Evolutionary conservation across 2,888 invertebrate genomes (phyloP), one percentile per base, ranked within the genome.

Genomic region (Dendrolimus pini): DNA sequence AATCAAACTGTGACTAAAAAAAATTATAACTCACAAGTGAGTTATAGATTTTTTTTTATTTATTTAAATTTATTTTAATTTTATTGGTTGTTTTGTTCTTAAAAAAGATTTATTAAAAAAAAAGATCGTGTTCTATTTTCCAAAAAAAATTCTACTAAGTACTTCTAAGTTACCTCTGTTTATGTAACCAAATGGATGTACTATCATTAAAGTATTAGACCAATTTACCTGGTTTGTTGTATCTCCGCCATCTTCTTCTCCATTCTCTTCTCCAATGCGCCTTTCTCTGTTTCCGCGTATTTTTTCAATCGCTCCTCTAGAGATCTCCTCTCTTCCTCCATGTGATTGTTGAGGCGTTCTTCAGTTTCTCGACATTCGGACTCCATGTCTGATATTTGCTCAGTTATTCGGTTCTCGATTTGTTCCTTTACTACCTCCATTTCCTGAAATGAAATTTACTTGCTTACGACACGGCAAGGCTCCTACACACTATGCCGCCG

Each of bases 251-350:
- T 61, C 52, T 82, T 79, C 41, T 65, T 74, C 1, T 67, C 70
- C 10, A 78, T 62, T 59, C 74, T 72, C 2, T 64, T 57, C 56
- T 83, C 77, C 56, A 82, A 30, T n/a, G 69, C 71, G 0, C 61
- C 54, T 14, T 64, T 71, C 59, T 74, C 75, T 0, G 64, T 63
- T 1, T 74, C 77, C 0, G 74, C 72, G 52, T 79, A 77, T 9
- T 69, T 68, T 6, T 81, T 68, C n/a, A 89, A 73, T 6, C 85
- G 65, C 58, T 84, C 75, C 55, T 89, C 82, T 59, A 91, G 65
- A 8, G 77, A 59, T 57, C 68, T 67, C 1, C 74, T 67, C 60
- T 84, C 80, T 13, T 80, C 76, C 10, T 75, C 76, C 63, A 74
- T 67, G 77, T 79, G 81, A 2, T 67, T 64, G 1, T 68, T 60